Conservation (phyloP, 2,113 vertebrate genomes). For the Pandion haliaetus region DNA sequence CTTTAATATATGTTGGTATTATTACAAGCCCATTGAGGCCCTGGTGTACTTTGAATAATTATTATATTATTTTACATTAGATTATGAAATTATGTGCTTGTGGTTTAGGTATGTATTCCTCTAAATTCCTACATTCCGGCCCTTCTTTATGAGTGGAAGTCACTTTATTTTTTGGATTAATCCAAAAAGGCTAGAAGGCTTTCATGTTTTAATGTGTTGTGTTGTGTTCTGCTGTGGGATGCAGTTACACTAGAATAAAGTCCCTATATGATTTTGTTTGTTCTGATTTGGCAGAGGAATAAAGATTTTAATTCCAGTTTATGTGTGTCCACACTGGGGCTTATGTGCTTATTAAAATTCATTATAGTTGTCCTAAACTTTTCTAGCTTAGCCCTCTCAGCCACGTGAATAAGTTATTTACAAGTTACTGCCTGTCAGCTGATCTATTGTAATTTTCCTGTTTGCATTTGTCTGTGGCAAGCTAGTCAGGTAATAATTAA, state of each 20-base stretch:
- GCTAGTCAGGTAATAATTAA: not conserved
- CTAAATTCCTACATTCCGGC: not conserved
- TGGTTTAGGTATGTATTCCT: not conserved
- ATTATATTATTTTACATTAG: not conserved
- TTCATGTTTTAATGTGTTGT: not conserved
- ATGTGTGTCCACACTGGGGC: fast-evolving
- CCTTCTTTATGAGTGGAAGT: not conserved
- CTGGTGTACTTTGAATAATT: not conserved
- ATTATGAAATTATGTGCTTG: not conserved
- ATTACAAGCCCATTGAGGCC: not conserved
- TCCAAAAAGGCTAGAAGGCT: not conserved
- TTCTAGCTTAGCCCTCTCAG: not conserved
- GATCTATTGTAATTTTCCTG: not conserved
- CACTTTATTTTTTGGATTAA: not conserved
- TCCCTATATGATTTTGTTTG: not conserved
- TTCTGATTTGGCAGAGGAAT: not conserved
- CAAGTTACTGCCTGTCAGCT: not conserved
- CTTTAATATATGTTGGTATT: conserved; percentile 16
- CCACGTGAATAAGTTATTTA: not conserved
- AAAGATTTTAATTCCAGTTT: not conserved
- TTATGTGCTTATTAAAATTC: not conserved
- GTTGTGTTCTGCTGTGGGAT: not conserved
- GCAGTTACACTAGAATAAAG: not conserved
- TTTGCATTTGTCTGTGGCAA: not conserved
- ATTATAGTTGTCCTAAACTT: not conserved